Percentiles rank a stretch among this genome's conserved stretches.
Evolutionary conservation across 2,888 invertebrate genomes (phyloP).

Genomic region (Caenorhabditis sp.): DNA sequence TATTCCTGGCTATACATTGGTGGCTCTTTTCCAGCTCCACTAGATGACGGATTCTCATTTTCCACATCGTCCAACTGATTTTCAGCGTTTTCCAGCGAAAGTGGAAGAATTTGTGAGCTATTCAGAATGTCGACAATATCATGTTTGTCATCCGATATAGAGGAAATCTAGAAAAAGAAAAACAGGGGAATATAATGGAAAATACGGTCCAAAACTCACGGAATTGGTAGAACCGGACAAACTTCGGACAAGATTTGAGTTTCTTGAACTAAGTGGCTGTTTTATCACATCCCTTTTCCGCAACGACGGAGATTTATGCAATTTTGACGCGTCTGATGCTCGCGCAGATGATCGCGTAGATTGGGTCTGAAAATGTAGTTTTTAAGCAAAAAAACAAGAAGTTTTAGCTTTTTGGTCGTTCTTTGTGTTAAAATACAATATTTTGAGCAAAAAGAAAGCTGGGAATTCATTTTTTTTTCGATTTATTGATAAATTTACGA

Average conservation of each 20-base stretch:
- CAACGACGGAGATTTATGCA: conserved; percentile 16
- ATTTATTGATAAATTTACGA: no score
- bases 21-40: not conserved
- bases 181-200: no score
- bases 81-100: not conserved
- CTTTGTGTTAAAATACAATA: no score
- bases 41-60: not conserved
- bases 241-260: conserved; percentile 44
- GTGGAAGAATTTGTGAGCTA: not conserved
- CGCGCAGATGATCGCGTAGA: conserved; percentile 26
- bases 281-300: conserved; percentile 40
- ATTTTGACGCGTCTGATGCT: conserved; percentile 24
- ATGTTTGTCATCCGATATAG: conserved; percentile 3
- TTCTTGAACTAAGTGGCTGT: conserved; percentile 41
- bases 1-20: conserved; percentile 9
- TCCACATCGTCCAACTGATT: not conserved
- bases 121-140: not conserved
- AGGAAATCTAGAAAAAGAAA: conserved; percentile 5
- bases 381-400: no score
- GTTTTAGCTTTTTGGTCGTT: no score
- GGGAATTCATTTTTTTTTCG: no score
- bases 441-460: no score
- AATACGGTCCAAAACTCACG: conserved; percentile 10
- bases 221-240: conserved; percentile 46
- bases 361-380: conserved; percentile 21